Percentiles rank a stretch among this genome's conserved stretches.
These are phyloP conservation scores for Bradypodion pumilum DNA, from an alignment of 2,797 vertebrate species.

Conservation along the genomic window DNA sequence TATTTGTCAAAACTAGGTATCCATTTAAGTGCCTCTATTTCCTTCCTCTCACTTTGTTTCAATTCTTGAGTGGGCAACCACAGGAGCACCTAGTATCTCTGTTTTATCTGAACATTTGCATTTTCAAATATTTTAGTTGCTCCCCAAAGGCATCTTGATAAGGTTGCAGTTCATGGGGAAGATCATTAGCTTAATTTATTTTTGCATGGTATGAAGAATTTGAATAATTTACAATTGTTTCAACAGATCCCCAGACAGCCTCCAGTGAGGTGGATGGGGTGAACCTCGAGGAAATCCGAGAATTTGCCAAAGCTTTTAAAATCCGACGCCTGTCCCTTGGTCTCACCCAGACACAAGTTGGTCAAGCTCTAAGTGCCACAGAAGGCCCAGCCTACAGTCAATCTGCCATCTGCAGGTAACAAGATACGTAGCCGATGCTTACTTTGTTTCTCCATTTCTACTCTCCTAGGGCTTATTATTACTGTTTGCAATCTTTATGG, in stretches of 20 bases:
- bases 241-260: constrained; percentile 94
- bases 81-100: too few species aligned
- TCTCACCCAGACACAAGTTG: constrained; percentile 99
- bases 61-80: background rate
- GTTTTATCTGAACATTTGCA: background rate
- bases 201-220: constrained; percentile 40
- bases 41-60: background rate
- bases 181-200: background rate
- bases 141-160: background rate
- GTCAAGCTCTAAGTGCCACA: constrained; percentile 96
- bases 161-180: rapidly evolving
- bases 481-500: constrained; percentile 42
- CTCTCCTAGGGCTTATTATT: constrained; percentile 35
- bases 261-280: constrained; percentile 97
- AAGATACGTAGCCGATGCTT: constrained; percentile 60
- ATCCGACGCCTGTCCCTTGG: constrained; percentile 98
- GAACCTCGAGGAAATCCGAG: constrained; percentile 98
- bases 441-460: constrained; percentile 24
- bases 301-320: constrained; percentile 99
- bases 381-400: constrained; percentile 99
- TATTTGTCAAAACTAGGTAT: background rate
- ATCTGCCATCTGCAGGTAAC: constrained; percentile 99
- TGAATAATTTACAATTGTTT: constrained; percentile 68
- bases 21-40: background rate
- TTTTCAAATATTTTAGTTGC: background rate